phyloP scores from a whole-genome alignment of 1,140 invertebrate genomes.

The Drosophila pachea region DNA sequence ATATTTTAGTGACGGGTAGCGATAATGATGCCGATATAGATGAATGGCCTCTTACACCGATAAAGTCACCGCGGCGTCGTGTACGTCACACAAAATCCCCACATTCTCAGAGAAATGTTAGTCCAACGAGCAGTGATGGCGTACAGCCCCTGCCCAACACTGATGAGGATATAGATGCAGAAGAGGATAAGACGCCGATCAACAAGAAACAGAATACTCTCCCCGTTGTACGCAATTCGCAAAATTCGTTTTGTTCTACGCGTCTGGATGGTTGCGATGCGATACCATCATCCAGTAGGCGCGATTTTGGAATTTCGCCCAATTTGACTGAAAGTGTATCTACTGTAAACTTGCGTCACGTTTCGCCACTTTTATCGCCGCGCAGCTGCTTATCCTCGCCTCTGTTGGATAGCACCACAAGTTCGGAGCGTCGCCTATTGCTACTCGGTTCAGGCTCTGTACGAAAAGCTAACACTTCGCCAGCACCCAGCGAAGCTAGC shows the following conservation, averaged over 20 bases:
- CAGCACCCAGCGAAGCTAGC: slow-evolving; percentile 58
- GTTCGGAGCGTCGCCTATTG: slow-evolving; percentile 47
- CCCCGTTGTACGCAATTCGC: slow-evolving; percentile 9
- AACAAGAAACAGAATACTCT: slow-evolving; percentile 43
- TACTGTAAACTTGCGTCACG: slow-evolving; percentile 15
- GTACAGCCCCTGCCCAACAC: slow-evolving; percentile 49
- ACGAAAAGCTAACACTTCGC: slow-evolving; percentile 59
- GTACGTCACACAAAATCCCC: slow-evolving; percentile 53
- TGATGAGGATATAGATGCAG: slow-evolving; percentile 51
- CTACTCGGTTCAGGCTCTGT: slow-evolving; percentile 9
- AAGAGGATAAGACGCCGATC: slow-evolving; percentile 62
- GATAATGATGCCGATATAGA: slow-evolving; percentile 57
- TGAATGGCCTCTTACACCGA: slow-evolving; percentile 67
- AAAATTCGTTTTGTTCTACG: slow-evolving; percentile 57
- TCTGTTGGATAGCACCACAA: slow-evolving; percentile 59
- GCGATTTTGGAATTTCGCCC: slow-evolving; percentile 63
- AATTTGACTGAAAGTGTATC: slow-evolving; percentile 41
- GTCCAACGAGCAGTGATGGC: slow-evolving; percentile 61
- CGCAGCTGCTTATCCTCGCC: slow-evolving; percentile 68
- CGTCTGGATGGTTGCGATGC: slow-evolving; percentile 61
- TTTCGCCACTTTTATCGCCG: slow-evolving; percentile 64
- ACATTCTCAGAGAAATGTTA: slow-evolving; percentile 32
- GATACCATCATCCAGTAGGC: slow-evolving; percentile 53
- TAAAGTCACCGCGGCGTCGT: slow-evolving; percentile 48
- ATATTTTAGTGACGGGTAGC: slow-evolving; percentile 39